Evolutionary conservation across 2,113 vertebrate genomes (phyloP).

Genomic region (Trematocara marginatum): DNA sequence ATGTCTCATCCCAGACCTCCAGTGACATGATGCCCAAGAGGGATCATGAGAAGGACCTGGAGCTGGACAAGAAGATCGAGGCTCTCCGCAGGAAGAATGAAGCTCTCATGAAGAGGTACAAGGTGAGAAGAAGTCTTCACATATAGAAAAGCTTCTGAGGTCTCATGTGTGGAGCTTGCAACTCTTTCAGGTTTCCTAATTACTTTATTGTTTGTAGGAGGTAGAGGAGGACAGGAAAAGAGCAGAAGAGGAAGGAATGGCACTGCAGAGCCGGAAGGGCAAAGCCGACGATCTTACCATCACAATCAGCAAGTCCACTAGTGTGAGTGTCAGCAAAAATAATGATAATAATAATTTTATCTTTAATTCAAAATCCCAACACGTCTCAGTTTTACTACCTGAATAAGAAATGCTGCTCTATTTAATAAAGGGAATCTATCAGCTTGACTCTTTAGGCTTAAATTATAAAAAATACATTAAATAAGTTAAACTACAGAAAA

Average conservation of each 20-base stretch:
- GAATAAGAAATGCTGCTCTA: not conserved
- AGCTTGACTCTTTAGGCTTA: not conserved
- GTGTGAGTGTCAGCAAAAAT: conserved; percentile 70
- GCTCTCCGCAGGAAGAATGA: conserved; percentile 93
- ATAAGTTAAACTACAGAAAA: not conserved
- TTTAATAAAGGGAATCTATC: not conserved
- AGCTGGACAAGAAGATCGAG: conserved; percentile 90
- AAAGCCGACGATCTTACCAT: conserved; percentile 87
- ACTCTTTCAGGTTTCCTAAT: not conserved
- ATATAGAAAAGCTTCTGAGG: not conserved
- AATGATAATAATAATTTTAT: not conserved
- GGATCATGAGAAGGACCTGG: conserved; percentile 86
- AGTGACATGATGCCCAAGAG: conserved; percentile 74
- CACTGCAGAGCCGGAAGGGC: conserved; percentile 75
- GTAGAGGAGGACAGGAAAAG: conserved; percentile 92
- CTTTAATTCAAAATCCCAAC: not conserved
- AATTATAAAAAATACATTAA: not conserved
- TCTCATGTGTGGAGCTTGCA: not conserved
- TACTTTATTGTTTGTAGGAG: conserved; percentile 73
- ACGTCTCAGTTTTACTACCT: not conserved
- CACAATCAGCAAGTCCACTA: conserved; percentile 89
- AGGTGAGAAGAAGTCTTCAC: conserved; percentile 71
- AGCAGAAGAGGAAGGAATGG: conserved; percentile 88
- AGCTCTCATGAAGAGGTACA: conserved; percentile 87
- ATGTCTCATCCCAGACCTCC: conserved; percentile 62